These are phyloP conservation scores for Hemicrepidius hirtus DNA, from an alignment of 2,888 invertebrate species.

Conservation along the genomic window DNA sequence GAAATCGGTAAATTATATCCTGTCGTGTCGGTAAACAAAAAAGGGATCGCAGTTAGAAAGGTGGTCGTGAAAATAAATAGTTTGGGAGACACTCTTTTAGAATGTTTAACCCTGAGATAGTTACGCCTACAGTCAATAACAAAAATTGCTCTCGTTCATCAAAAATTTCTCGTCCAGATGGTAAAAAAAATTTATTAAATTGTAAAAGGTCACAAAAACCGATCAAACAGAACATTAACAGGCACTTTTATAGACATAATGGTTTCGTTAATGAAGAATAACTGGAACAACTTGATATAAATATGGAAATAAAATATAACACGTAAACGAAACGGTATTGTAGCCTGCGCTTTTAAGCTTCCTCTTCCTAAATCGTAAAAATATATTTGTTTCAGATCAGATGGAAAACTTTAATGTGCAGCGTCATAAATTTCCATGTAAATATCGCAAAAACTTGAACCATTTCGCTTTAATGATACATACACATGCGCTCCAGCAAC, in stretches of 20 bases:
- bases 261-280: slow-evolving; percentile 41
- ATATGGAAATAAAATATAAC: slow-evolving; percentile 37
- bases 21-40: too few species aligned
- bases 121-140: slow-evolving; percentile 6
- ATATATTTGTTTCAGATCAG: slow-evolving; percentile 5
- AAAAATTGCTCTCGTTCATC: slow-evolving; percentile 31
- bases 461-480: slow-evolving; percentile 29
- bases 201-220: slow-evolving; percentile 30
- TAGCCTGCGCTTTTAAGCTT: slow-evolving; percentile 18
- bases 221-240: slow-evolving; percentile 19
- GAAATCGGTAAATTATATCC: too few species aligned
- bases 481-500: slow-evolving; percentile 34
- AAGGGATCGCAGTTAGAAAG: too few species aligned
- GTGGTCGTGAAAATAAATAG: too few species aligned
- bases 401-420: slow-evolving; percentile 27
- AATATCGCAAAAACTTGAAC: slow-evolving; percentile 30
- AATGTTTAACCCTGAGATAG: slow-evolving; percentile 25
- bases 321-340: slow-evolving; percentile 38
- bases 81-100: too few species aligned
- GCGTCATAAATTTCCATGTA: slow-evolving; percentile 30
- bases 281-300: slow-evolving; percentile 31
- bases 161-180: slow-evolving; percentile 24
- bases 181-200: slow-evolving; percentile 30
- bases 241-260: slow-evolving; percentile 38
- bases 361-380: slow-evolving; percentile 42